Evolutionary conservation across 2,113 vertebrate genomes (phyloP), one percentile per base, ranked within the genome.

Genomic region (Eclectus roratus): DNA sequence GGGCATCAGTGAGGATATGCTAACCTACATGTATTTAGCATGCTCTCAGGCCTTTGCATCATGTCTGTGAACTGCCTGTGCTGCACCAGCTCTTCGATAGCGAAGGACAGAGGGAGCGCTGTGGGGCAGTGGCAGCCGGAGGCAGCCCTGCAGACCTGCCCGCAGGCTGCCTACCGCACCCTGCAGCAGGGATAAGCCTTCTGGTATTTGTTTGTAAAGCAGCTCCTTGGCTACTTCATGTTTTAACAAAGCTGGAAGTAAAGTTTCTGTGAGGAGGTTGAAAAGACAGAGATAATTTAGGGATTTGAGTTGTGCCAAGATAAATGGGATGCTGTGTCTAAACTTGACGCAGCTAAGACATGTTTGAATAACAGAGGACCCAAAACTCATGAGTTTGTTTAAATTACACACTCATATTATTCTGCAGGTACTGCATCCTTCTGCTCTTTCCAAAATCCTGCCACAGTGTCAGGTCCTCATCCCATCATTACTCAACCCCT

Each of bases 251-350:
- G 85, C 82, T 94, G 66, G 63, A 92, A 77, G 76, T 73, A 88
- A 86, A 82, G 79, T 84, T 71, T 47, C 80, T 72, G 29, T 35
- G 73, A 89, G 50, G 76, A 74, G 60, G 60, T 58, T 93, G 87
- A 91, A 90, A 94, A 95, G 87, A 82, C 72, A 64, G 61, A 82
- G 73, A 47, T 93, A 96, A 94, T 96, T 89, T 88, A 83, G 68
- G 85, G 89, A 80, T 94, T 93, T 35, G 29, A 64, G 41, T 85
- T 92, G 55, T 93, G 94, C 96, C 96, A 96, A 91, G 71, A 71
- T 83, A 93, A 95, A 94, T 88, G 72, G 76, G 47, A 92, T 95
- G 60, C 82, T 96, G 52, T 96, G 97, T 92, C 95, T 97, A 70
- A 96, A 97, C 95, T 93, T 97, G 95, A 96, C 17, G 7, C 10